phyloP scores from a whole-genome alignment of 1,140 invertebrate species.

The Neomicropteryx cornuta region DNA sequence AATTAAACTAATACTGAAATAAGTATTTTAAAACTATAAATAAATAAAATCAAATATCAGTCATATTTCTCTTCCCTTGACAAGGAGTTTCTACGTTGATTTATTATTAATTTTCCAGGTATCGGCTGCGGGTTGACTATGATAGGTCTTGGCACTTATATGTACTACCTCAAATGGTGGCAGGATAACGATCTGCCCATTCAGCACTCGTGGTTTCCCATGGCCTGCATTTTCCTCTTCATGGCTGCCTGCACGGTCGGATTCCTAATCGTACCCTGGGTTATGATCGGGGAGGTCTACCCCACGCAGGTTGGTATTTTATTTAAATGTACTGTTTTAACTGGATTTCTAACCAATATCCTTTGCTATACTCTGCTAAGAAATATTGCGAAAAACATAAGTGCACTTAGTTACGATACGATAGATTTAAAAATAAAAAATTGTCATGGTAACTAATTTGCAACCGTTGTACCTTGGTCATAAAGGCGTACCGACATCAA shows the following conservation, averaged over 20 bases:
- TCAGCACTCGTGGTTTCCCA: constrained; percentile 48
- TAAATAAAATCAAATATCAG: no score
- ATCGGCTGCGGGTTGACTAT: constrained; percentile 53
- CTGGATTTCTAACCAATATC: not conserved
- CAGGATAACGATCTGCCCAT: constrained; percentile 23
- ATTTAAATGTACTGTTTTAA: not conserved
- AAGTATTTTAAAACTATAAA: no score
- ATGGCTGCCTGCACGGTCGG: constrained; percentile 53
- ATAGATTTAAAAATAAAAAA: not conserved
- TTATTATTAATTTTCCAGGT: constrained; percentile 30
- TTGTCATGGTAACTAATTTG: not conserved
- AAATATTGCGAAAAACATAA: not conserved
- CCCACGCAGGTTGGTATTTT: constrained; percentile 34
- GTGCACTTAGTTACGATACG: not conserved
- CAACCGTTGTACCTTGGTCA: not conserved
- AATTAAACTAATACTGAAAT: no score
- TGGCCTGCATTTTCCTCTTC: constrained; percentile 49
- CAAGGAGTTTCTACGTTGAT: no score
- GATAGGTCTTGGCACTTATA: constrained; percentile 46
- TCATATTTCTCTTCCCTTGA: no score
- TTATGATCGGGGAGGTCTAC: constrained; percentile 64
- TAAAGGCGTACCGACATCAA: not conserved
- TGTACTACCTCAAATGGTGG: constrained; percentile 43
- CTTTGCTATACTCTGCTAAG: not conserved
- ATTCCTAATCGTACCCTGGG: constrained; percentile 58